phyloP scores from a whole-genome alignment of 2,113 vertebrate species.

The Sinocyclocheilus anophthalmus region DNA sequence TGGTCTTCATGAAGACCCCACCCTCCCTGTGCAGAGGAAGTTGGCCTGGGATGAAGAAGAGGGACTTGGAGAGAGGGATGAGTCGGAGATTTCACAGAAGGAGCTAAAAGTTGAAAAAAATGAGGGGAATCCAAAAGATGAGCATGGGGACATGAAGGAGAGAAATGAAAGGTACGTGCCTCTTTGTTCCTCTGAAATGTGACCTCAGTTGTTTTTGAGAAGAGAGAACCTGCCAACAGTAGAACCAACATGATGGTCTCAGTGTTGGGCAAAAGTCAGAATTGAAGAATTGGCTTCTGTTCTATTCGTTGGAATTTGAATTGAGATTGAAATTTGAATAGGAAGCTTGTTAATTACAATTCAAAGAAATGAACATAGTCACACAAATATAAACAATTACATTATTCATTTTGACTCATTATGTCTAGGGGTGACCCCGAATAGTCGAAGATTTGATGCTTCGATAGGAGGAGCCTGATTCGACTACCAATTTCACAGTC shows the following conservation, averaged over 20 bases:
- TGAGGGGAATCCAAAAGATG: conserved; percentile 47
- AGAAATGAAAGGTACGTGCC: conserved; percentile 47
- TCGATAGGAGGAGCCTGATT: too few species aligned
- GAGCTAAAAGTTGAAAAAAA: conserved; percentile 26
- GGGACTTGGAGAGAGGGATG: conserved; percentile 37
- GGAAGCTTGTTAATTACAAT: neutral
- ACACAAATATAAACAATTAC: too few species aligned
- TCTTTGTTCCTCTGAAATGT: neutral
- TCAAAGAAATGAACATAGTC: neutral
- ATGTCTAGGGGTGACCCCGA: too few species aligned
- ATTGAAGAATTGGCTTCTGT: neutral
- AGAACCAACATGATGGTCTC: neutral
- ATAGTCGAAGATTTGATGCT: too few species aligned
- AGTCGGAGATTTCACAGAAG: conserved; percentile 42
- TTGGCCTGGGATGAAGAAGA: conserved; percentile 74
- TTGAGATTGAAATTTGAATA: neutral
- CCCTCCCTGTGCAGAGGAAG: conserved; percentile 72
- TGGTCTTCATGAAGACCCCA: conserved; percentile 48
- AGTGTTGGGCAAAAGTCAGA: neutral
- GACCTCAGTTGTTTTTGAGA: neutral
- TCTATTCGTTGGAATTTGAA: neutral
- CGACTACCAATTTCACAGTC: too few species aligned
- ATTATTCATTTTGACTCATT: too few species aligned
- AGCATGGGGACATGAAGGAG: conserved; percentile 1
- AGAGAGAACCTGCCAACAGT: neutral